Evolutionary conservation across 1,140 invertebrate genomes (phyloP), one percentile per base, ranked within the genome.

Genomic region (Diorhabda sublineata): DNA sequence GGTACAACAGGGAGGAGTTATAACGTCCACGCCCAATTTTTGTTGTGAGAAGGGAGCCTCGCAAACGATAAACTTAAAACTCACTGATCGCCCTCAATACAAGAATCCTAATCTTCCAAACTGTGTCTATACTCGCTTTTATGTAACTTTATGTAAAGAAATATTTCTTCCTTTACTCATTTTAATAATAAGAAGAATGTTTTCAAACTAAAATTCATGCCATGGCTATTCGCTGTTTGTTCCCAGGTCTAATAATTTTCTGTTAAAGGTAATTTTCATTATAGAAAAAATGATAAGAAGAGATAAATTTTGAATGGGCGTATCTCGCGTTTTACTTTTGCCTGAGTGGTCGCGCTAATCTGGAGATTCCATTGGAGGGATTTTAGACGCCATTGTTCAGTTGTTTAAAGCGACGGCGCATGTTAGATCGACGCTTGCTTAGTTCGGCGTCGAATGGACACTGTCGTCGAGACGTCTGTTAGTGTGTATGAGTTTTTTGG

Each of bases 381-480:
- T 62, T 58, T 45, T 52, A 58, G 78, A 75, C 79, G 79, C 79
- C 79, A 80, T 80, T 80, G 79, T 80, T 77, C 73, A 42, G 67
- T 70, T 61, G 64, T 66, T 66, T 67, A 73, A 67, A 67, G 76
- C 77, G 77, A 67, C 78, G 78, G 74, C 79, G 78, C 79, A 74
- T 73, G 66, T 64, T 67, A 67, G 45, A 67, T 43, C 71, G 77
- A 75, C 77, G 75, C 72, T 73, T 70, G 73, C 71, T 69, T 59
- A 72, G 69, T 69, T 71, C 66, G 70, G 47, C 74, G 70, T 70
- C 73, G 73, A 61, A 62, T 45, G 61, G 64, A 64, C 76, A 77
- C 75, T 77, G 68, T 68, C 76, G 76, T 77, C 73, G 60, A 70
- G 76, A 77, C 76, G 77, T 70, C 69, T 69, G 69, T 68, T 52